These are phyloP conservation scores for Atta cephalotes DNA, from an alignment of 1,140 invertebrate genomes.

Conservation along the genomic window DNA sequence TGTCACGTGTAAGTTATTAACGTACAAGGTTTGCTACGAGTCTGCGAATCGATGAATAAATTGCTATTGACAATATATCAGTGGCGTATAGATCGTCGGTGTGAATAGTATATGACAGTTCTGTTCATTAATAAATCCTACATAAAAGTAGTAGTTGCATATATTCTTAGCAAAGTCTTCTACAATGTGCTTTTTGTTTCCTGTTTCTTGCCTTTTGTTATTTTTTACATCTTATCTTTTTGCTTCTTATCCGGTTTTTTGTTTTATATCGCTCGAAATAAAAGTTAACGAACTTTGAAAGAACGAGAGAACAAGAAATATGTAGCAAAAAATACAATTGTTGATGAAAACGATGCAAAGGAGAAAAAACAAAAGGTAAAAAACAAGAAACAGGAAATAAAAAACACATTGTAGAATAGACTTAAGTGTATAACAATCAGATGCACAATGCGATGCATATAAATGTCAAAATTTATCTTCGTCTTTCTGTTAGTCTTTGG, in stretches of 20 bases:
- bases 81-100: conserved; percentile 30
- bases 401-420: no score
- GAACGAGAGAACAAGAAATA: no score
- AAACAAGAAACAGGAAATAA: no score
- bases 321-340: no score
- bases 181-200: no score
- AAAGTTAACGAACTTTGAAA: no score
- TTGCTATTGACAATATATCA: conserved; percentile 51
- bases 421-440: background rate
- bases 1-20: conserved; percentile 33
- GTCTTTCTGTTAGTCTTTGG: background rate
- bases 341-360: no score
- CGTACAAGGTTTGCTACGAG: conserved; percentile 16
- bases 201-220: no score
- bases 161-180: background rate
- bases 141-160: background rate
- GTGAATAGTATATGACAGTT: conserved; percentile 26
- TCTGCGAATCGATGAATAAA: conserved; percentile 37
- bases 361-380: no score
- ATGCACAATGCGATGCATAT: background rate
- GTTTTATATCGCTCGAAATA: no score
- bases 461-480: background rate
- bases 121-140: conserved; percentile 42
- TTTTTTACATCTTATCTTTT: no score
- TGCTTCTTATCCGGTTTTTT: no score